Conservation (phyloP, 2,797 vertebrate genomes). For the Ptychadena robeensis region DNA sequence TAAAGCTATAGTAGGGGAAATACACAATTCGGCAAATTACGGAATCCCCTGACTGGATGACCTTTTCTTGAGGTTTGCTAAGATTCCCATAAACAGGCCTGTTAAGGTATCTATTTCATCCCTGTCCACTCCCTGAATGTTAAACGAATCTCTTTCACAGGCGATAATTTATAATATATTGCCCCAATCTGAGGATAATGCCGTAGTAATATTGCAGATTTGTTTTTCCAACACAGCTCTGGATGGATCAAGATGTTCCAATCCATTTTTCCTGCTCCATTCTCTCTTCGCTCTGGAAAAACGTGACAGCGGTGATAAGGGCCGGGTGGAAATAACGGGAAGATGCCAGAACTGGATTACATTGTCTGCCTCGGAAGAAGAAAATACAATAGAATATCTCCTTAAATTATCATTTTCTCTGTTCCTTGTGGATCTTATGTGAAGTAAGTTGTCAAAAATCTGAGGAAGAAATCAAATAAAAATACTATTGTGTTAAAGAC, state of each 20-base stretch:
- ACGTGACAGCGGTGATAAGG: conserved; percentile 46
- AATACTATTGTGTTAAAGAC: neutral
- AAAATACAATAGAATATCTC: conserved; percentile 18
- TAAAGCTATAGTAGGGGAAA: no score
- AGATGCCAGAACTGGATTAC: conserved; percentile 42
- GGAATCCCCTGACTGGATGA: neutral
- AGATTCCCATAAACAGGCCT: neutral
- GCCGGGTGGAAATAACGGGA: conserved; percentile 42
- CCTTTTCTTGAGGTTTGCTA: neutral
- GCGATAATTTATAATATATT: neutral
- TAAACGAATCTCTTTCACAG: neutral
- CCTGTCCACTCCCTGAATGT: neutral
- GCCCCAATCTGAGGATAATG: conserved; percentile 9
- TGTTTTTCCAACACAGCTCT: conserved; percentile 38
- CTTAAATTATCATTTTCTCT: conserved; percentile 5
- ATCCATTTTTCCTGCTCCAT: conserved; percentile 41
- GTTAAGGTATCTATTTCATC: neutral
- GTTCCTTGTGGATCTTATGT: neutral
- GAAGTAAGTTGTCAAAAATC: neutral
- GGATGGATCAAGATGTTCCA: conserved; percentile 47
- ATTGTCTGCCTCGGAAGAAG: conserved; percentile 24
- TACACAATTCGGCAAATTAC: neutral
- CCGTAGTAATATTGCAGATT: conserved; percentile 20
- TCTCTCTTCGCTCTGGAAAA: conserved; percentile 46
- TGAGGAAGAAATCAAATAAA: neutral